Evolutionary conservation across 2,797 vertebrate genomes (phyloP).

Genomic region (Diplodus sargus): DNA sequence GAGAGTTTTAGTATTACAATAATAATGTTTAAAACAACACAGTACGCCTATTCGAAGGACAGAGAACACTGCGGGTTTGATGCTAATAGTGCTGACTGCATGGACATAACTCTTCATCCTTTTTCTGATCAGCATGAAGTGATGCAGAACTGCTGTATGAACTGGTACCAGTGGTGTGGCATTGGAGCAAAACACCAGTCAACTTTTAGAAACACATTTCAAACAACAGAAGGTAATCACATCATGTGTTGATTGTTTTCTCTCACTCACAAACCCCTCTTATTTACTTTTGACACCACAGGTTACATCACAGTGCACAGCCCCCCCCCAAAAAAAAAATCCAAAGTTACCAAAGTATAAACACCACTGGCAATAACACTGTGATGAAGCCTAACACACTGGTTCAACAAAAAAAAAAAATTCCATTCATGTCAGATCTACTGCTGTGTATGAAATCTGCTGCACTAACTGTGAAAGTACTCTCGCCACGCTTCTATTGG

Average conservation of each 20-base stretch:
- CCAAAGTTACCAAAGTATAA: conserved; percentile 15
- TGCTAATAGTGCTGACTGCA: neutral
- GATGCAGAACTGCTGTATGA: neutral
- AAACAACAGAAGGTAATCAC: neutral
- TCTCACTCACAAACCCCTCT: too few species aligned
- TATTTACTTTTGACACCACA: conserved; percentile 10
- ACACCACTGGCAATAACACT: neutral
- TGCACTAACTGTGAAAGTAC: conserved; percentile 53
- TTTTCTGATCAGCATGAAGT: neutral
- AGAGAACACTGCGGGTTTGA: neutral
- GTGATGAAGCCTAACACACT: conserved; percentile 1
- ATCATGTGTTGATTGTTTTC: neutral
- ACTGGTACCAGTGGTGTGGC: neutral
- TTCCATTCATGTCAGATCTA: conserved; percentile 37
- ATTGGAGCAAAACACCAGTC: neutral
- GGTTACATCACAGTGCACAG: neutral
- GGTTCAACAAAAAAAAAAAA: conserved; percentile 40
- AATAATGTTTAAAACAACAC: neutral
- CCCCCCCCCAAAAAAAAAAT: neutral
- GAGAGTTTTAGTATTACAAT: neutral
- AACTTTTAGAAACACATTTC: neutral
- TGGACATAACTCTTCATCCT: neutral
- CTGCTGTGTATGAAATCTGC: conserved; percentile 45
- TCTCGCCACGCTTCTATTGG: conserved; percentile 53
- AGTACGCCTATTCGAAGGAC: neutral